Evolutionary conservation across 2,797 vertebrate genomes (phyloP), one percentile per base, ranked within the genome.

Genomic region (Cynodonichthys magdalenae): DNA sequence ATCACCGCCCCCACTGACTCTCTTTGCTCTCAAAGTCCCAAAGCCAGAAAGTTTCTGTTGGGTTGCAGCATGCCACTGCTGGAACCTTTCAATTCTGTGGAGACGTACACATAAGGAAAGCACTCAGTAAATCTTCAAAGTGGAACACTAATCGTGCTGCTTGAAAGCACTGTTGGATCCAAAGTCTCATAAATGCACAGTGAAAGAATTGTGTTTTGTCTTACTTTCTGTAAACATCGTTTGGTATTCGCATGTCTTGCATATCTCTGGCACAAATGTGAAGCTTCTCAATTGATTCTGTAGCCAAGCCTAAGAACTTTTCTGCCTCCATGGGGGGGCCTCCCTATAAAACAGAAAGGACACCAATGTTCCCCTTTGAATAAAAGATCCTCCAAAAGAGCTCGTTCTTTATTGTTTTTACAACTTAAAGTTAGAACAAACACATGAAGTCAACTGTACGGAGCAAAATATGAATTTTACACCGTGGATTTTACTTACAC

Each of bases 401-500:
- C 12, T 15, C 28, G 15, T 6, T 28, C 15, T 28, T 36, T 54
- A 9, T 27, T 3, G 15, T 41, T 31, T 12, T 7, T 10, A 24
- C 2, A 42, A 52, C 6, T 18, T 18, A 0, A 7, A 18, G 17
- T 47, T 11, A 28, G 6, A 41, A 49, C 24, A 48, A 48, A 57
- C 18, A 61, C 11, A 39, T 45, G 14, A 45, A 10, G 54, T 67
- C 4, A 57, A 19, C 28, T 19, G 17, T 46, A 36, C 34, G 49
- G 1, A 4, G 31, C 27, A 0, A 55, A 14, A 63, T 44, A 3
- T 24, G 12, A n/a, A n/a, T n/a, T n/a, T n/a, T n/a, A n/a, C n/a
- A n/a, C 14, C n/a, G n/a, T n/a, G n/a, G n/a, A n/a, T 51, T 44
- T 20, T 8, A 82, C 93, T 90, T 77, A 93, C 93, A 34, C 0